These are phyloP conservation scores for Apotomis turbidana DNA, from an alignment of 2,888 invertebrate species.

Conservation along the genomic window DNA sequence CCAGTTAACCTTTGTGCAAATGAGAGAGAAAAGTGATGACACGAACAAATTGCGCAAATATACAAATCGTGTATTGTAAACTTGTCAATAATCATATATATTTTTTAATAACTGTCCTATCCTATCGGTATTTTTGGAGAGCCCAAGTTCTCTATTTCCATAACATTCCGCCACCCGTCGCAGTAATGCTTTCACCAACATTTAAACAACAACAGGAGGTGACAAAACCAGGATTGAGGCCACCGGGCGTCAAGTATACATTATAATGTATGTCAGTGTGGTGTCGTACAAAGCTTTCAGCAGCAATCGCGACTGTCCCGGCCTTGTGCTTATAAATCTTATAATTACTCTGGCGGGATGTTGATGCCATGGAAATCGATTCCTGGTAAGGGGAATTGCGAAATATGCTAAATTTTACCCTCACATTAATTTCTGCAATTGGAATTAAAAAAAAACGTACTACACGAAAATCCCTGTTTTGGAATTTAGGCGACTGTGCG, in stretches of 20 bases:
- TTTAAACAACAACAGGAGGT: constrained; percentile 13
- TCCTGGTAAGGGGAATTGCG: not conserved
- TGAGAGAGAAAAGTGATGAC: no score
- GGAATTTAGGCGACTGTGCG: no score
- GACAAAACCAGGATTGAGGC: constrained; percentile 20
- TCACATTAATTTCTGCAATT: no score
- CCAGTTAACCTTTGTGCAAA: no score
- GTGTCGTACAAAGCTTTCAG: constrained; percentile 19
- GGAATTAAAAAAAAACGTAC: no score
- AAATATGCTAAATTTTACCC: no score
- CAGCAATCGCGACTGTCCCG: constrained; percentile 5
- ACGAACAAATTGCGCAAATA: no score
- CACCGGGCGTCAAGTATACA: constrained; percentile 26
- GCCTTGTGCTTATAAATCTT: not conserved
- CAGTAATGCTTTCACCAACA: constrained; percentile 12
- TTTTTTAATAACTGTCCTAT: no score
- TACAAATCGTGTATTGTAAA: no score
- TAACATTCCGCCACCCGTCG: not conserved
- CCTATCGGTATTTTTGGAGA: no score
- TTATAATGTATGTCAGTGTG: constrained; percentile 13
- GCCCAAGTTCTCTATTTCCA: not conserved
- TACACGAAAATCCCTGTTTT: no score
- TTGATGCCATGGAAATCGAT: not conserved
- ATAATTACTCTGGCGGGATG: constrained; percentile 4
- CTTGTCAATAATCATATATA: no score